These are phyloP conservation scores for Limnephilus rhombicus DNA, from an alignment of 2,888 invertebrate species.

Conservation along the genomic window DNA sequence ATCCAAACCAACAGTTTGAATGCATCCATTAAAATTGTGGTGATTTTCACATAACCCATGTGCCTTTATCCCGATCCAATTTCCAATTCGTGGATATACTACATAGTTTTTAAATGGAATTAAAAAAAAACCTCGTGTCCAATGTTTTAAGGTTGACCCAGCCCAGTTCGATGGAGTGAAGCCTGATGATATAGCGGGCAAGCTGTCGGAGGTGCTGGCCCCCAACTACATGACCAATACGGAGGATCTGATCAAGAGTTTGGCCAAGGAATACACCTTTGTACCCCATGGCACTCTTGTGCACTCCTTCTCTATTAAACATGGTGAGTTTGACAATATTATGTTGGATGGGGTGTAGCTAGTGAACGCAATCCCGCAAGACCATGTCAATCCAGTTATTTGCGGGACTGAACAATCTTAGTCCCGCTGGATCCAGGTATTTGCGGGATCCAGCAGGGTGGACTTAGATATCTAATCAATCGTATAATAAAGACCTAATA, in stretches of 20 bases:
- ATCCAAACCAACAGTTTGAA: background rate
- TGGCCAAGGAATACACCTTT: constrained; percentile 87
- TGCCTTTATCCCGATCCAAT: background rate
- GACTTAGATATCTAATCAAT: no score
- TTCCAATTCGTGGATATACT: background rate
- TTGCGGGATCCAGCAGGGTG: no score
- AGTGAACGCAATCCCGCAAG: no score
- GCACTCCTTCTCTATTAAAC: constrained; percentile 78
- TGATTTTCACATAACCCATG: background rate
- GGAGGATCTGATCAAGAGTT: constrained; percentile 83
- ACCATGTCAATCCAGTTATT: no score
- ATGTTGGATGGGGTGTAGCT: background rate
- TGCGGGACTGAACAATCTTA: no score
- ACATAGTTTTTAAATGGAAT: background rate
- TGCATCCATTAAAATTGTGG: background rate
- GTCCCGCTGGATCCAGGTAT: no score
- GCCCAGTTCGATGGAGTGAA: constrained; percentile 79
- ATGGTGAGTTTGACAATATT: constrained; percentile 70
- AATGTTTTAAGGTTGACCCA: constrained; percentile 75
- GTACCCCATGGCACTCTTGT: constrained; percentile 86
- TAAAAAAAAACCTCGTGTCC: background rate
- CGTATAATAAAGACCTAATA: no score
- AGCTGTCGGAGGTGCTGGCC: constrained; percentile 83
- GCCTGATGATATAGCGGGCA: constrained; percentile 87
- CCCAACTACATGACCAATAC: constrained; percentile 84